Evolutionary conservation across 1,140 invertebrate genomes (phyloP), one percentile per base, ranked within the genome.

Genomic region (Conopomorpha cramerella): DNA sequence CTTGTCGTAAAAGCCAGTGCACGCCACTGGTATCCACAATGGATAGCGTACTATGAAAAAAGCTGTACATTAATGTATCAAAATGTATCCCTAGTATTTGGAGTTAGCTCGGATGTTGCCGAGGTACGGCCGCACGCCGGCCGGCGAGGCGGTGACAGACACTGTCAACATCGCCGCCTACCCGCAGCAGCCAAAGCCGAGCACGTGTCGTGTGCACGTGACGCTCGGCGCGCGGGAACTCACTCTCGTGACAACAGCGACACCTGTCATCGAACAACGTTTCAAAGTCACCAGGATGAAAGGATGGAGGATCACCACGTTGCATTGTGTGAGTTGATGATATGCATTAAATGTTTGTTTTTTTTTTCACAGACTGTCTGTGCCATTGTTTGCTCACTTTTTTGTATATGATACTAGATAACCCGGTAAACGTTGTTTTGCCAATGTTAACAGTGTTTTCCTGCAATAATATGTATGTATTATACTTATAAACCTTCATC

Each of bases 231-330:
- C 59, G 12, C 71, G 64, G 29, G 71, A 71, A 15, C 46, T 76
- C 2, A 67, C 59, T 2, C 43, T 76, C 18, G 46, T 51, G 18
- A 56, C 48, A 41, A 33, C 61, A 2, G 26, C 49, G 10, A 44
- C 65, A 34, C 52, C 59, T 2, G 34, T 83, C 82, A 57, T 92
- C 91, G 94, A 97, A 71, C 86, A 89, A 10, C 81, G 83, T 51
- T 98, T 96, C 62, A 92, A 94, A 77, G 92, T 98, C 3, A 96
- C 95, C 1, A 81, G 95, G 46, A 98, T 98, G 88, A 84, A 91
- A 45, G 96, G 95, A 53, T 98, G 96, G 96, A 82, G 95, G 46
- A 95, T 98, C n/a, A 95, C 91, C 14, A 93, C 89, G 0, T 76
- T 89, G 40, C 89, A 90, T 49, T 82, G 83, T 58, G 91, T 93